Conservation (phyloP, 2,888 invertebrate genomes). For the Odontocerum albicorne region DNA sequence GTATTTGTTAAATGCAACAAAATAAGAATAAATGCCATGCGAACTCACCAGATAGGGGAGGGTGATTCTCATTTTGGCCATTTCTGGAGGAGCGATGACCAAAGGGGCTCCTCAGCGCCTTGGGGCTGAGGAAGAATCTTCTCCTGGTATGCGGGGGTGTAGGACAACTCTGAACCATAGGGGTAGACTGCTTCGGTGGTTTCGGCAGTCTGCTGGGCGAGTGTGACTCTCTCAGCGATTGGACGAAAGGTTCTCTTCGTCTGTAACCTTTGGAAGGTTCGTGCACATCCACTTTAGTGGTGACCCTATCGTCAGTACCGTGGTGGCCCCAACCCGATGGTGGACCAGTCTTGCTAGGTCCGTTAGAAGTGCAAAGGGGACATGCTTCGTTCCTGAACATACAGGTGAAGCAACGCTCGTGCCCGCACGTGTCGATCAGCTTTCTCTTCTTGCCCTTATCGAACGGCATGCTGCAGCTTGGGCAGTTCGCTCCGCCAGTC, state of each 20-base stretch:
- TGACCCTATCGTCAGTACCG: slow-evolving; percentile 23
- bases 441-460: slow-evolving; percentile 96
- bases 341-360: slow-evolving; percentile 38
- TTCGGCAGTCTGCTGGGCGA: slow-evolving; percentile 49
- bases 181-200: slow-evolving; percentile 61
- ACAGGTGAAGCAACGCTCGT: slow-evolving; percentile 93
- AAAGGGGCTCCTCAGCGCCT: slow-evolving; percentile 78
- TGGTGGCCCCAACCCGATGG: slow-evolving; percentile 37
- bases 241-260: slow-evolving; percentile 17
- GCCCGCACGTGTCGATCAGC: slow-evolving; percentile 93
- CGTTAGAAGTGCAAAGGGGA: slow-evolving; percentile 87
- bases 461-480: slow-evolving; percentile 90
- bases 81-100: slow-evolving; percentile 51
- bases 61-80: slow-evolving; percentile 61
- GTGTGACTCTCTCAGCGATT: slow-evolving; percentile 27
- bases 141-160: slow-evolving; percentile 77
- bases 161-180: slow-evolving; percentile 75
- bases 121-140: slow-evolving; percentile 81
- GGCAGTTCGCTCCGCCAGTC: slow-evolving; percentile 70
- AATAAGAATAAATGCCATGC: no score
- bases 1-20: no score
- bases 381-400: slow-evolving; percentile 92
- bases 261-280: slow-evolving; percentile 34
- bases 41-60: slow-evolving; percentile 69
- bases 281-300: slow-evolving; percentile 30